Evolutionary conservation across 2,888 invertebrate genomes (phyloP).

Genomic region (Disparrhopalites patrizii): DNA sequence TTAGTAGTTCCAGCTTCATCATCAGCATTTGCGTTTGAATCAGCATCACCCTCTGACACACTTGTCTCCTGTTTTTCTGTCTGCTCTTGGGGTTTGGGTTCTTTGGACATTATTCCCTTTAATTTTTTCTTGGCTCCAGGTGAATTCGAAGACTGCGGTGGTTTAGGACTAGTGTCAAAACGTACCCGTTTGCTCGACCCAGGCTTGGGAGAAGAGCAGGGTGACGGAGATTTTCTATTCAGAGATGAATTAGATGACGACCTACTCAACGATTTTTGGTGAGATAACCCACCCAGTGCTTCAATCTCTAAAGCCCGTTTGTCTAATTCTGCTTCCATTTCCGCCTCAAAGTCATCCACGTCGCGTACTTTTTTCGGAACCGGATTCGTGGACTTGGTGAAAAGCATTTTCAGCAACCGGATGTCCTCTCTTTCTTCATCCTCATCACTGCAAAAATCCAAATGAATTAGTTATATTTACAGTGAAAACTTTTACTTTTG

Average conservation of each 20-base stretch:
- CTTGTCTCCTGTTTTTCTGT: not conserved
- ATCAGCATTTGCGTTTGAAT: not conserved
- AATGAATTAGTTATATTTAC: not conserved
- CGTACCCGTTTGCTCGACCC: not conserved
- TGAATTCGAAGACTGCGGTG: too few species aligned
- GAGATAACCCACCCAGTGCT: conserved; percentile 43
- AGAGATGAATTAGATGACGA: conserved; percentile 44
- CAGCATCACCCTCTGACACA: not conserved
- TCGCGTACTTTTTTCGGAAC: conserved; percentile 35
- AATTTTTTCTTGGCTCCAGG: too few species aligned
- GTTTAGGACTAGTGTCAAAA: not conserved
- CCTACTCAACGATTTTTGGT: conserved; percentile 37
- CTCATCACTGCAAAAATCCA: conserved; percentile 39
- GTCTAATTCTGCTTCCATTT: conserved; percentile 50
- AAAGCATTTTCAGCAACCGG: conserved; percentile 35
- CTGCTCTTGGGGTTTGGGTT: not conserved
- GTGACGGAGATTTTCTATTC: conserved; percentile 22
- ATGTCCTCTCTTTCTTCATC: conserved; percentile 41
- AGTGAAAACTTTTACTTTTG: not conserved
- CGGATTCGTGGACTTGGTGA: conserved; percentile 25
- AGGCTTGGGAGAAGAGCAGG: conserved; percentile 6
- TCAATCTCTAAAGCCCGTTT: conserved; percentile 44
- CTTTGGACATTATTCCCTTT: too few species aligned
- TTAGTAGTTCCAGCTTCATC: not conserved
- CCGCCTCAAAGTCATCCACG: conserved; percentile 49